Evolutionary conservation across 2,797 vertebrate species (phyloP).

Genomic region (Neolamprologus multifasciatus): DNA sequence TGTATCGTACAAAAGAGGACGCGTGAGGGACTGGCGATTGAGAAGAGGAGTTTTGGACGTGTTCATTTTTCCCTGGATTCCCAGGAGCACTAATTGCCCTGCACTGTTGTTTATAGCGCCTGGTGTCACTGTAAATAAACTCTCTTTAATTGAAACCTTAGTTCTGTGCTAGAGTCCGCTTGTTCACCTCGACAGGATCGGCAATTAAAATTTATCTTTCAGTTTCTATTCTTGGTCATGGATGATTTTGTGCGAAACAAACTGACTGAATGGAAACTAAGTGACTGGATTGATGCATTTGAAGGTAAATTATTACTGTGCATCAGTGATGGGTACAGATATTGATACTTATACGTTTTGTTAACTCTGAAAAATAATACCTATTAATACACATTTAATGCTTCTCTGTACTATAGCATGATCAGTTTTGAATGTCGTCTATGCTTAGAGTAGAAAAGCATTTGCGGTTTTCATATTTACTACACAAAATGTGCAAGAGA

Average conservation of each 20-base stretch:
- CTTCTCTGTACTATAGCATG: neutral
- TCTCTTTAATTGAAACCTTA: neutral
- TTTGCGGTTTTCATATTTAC: neutral
- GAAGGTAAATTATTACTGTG: neutral
- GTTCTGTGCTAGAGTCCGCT: neutral
- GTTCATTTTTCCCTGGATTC: fast-evolving
- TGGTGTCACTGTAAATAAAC: neutral
- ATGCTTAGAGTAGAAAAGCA: neutral
- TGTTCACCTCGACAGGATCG: neutral
- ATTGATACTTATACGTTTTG: neutral
- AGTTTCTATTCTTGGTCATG: neutral
- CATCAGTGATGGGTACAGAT: fast-evolving
- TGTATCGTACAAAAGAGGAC: neutral
- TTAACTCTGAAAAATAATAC: neutral
- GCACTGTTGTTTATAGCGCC: neutral
- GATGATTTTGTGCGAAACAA: neutral
- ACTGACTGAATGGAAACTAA: slow-evolving; percentile 2
- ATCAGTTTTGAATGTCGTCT: neutral
- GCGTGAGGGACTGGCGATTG: fast-evolving
- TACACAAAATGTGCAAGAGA: neutral
- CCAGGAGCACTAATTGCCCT: neutral
- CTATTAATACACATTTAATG: neutral
- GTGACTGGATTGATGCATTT: neutral
- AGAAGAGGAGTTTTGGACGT: neutral
- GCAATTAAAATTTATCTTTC: neutral